These are phyloP conservation scores for Cephonodes hylas DNA, from an alignment of 2,888 invertebrate species.

Conservation along the genomic window DNA sequence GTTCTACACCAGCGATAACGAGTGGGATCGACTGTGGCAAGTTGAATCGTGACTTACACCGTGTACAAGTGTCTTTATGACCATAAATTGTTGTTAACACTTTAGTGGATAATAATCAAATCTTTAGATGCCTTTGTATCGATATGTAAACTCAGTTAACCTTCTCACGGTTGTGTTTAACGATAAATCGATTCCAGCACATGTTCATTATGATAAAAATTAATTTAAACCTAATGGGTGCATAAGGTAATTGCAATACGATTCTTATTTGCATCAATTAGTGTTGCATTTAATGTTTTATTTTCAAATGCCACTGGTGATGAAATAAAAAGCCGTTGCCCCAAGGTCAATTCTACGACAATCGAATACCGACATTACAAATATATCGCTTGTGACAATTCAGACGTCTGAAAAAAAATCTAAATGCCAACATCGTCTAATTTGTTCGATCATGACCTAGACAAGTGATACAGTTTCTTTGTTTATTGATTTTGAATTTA, in stretches of 20 bases:
- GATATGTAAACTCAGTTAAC: background rate
- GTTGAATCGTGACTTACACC: constrained; percentile 56
- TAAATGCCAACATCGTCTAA: too few species aligned
- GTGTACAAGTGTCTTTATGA: constrained; percentile 20
- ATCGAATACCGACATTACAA: background rate
- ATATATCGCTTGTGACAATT: background rate
- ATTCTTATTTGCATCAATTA: background rate
- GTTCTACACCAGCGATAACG: constrained; percentile 40
- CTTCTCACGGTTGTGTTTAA: background rate
- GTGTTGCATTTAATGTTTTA: background rate
- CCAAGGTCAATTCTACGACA: background rate
- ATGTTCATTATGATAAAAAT: background rate
- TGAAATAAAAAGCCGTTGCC: background rate
- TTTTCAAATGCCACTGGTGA: background rate
- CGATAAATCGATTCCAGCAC: background rate
- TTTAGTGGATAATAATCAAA: background rate
- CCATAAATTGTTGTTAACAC: background rate
- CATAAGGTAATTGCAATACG: background rate
- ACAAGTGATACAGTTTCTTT: too few species aligned
- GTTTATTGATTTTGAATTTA: too few species aligned
- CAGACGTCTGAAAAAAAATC: too few species aligned
- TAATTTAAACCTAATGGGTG: background rate
- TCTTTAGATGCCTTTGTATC: background rate
- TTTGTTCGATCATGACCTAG: too few species aligned
- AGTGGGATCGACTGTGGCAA: constrained; percentile 54